Conservation (phyloP, 2,888 invertebrate species). For the Pristionchus arcanus region DNA sequence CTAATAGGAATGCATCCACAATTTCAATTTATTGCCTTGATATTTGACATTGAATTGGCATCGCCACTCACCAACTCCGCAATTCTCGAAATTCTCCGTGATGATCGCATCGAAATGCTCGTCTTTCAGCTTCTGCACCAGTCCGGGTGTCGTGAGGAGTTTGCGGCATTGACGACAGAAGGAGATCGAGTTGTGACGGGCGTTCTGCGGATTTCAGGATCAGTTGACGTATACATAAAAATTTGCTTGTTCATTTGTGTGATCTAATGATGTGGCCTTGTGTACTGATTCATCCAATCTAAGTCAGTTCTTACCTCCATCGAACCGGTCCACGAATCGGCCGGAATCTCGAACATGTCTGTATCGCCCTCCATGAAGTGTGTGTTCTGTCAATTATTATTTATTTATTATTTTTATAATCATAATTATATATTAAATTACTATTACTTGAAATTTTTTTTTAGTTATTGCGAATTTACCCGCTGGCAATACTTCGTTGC, state of each 20-base stretch:
- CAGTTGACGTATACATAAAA: background rate
- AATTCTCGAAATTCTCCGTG: slow-evolving; percentile 33
- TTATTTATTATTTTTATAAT: background rate
- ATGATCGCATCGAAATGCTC: slow-evolving; percentile 11
- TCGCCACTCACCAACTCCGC: background rate
- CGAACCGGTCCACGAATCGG: background rate
- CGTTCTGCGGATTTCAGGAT: background rate
- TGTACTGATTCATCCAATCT: background rate
- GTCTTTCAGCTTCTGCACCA: background rate
- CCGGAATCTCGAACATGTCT: slow-evolving; percentile 47
- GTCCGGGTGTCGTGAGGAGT: background rate
- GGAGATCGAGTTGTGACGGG: slow-evolving; percentile 16
- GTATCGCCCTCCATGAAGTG: slow-evolving; percentile 40
- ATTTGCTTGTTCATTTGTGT: too few species aligned
- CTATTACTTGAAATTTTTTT: too few species aligned
- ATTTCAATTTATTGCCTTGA: too few species aligned
- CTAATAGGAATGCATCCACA: too few species aligned
- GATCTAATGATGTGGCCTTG: background rate
- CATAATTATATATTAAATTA: too few species aligned
- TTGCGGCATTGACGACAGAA: slow-evolving; percentile 24
- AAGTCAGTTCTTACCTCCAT: background rate
- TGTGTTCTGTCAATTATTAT: background rate
- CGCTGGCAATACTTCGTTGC: background rate
- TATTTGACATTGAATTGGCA: too few species aligned
- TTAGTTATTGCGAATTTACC: too few species aligned